Evolutionary conservation across 2,113 vertebrate species (phyloP).

Genomic region (Astur gentilis): DNA sequence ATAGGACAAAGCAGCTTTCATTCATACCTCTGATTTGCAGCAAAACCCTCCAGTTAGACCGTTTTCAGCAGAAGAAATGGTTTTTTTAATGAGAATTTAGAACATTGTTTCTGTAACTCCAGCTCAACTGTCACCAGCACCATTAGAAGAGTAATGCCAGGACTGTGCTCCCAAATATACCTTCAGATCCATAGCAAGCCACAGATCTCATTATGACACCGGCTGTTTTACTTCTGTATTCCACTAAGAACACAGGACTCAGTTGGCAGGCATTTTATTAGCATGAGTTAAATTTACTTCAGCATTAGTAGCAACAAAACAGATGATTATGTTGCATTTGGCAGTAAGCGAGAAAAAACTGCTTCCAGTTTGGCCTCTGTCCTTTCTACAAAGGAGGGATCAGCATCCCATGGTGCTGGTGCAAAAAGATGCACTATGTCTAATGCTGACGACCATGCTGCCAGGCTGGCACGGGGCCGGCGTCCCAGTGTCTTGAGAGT

Average conservation of each 20-base stretch:
- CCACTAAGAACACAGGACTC: not conserved
- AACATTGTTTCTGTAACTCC: not conserved
- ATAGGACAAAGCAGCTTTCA: not conserved
- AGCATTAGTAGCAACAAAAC: not conserved
- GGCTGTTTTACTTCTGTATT: not conserved
- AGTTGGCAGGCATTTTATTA: not conserved
- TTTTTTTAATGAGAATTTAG: not conserved
- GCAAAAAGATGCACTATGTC: not conserved
- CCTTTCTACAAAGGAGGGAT: not conserved
- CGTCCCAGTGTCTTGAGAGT: not conserved
- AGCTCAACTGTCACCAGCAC: not conserved
- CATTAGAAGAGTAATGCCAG: not conserved
- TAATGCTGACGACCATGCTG: not conserved
- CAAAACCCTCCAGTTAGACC: not conserved
- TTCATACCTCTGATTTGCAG: not conserved
- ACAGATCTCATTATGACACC: not conserved
- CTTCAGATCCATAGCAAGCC: not conserved
- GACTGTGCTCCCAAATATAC: not conserved
- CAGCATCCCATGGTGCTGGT: not conserved
- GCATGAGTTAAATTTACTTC: not conserved
- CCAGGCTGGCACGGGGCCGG: not conserved
- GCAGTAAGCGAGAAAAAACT: not conserved
- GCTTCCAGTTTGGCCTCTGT: not conserved
- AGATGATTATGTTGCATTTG: not conserved
- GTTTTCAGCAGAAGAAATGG: not conserved